phyloP scores from a whole-genome alignment of 37 sponge, comb jelly and placozoan genomes.

The Corticium candelabrum region DNA sequence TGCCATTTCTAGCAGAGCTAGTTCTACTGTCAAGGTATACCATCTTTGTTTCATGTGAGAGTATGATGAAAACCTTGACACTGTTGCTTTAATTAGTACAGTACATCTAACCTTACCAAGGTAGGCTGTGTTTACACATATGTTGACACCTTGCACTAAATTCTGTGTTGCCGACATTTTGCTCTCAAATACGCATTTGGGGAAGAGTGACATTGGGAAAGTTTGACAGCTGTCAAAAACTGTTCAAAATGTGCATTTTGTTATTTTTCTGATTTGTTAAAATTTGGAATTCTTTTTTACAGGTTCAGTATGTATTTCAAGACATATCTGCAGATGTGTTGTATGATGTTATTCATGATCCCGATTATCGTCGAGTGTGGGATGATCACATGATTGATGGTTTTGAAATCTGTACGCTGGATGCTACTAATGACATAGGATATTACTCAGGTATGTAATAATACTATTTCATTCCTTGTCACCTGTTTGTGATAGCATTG shows the following conservation, averaged over 20 bases:
- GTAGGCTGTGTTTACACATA: too few relatives aligned
- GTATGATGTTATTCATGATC: conserved; percentile 55
- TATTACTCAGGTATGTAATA: conserved; percentile 49
- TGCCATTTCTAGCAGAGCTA: too few relatives aligned
- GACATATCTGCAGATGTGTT: conserved; percentile 27
- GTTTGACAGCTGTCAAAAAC: background rate
- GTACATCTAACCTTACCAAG: too few relatives aligned
- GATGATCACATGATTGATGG: conserved; percentile 63
- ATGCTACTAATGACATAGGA: conserved; percentile 44
- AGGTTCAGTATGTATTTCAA: conserved; percentile 32
- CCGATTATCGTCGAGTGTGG: conserved; percentile 41
- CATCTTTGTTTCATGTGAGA: too few relatives aligned
- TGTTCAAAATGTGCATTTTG: background rate
- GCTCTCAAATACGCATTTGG: too few relatives aligned
- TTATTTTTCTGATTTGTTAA: background rate
- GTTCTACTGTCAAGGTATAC: too few relatives aligned
- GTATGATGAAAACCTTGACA: too few relatives aligned
- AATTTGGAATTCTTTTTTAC: background rate
- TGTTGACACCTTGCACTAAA: too few relatives aligned
- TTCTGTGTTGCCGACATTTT: too few relatives aligned
- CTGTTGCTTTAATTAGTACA: too few relatives aligned
- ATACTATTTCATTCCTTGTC: background rate
- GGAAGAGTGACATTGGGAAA: too few relatives aligned
- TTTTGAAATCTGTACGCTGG: conserved; percentile 33
- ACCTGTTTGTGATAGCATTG: too few relatives aligned